Percentiles rank a stretch among this genome's conserved stretches.
phyloP scores from a whole-genome alignment of 2,888 invertebrate species.

The Cataglyphis livida region DNA sequence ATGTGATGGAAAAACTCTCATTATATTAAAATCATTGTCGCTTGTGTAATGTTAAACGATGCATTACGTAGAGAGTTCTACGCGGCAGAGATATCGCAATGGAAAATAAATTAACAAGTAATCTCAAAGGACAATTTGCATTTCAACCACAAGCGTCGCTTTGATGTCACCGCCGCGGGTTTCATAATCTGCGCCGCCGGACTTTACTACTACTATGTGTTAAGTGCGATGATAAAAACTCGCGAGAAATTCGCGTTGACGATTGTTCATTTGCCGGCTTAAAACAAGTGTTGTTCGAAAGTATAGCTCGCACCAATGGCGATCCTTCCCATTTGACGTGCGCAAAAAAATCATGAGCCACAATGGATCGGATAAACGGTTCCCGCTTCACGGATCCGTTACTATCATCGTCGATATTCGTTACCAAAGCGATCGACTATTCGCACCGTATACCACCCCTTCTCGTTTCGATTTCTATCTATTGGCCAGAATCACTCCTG shows the following conservation, averaged over 20 bases:
- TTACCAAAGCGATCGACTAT: slow-evolving; percentile 65
- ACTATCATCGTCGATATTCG: slow-evolving; percentile 67
- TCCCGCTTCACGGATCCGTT: slow-evolving; percentile 66
- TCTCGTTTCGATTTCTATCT: background rate
- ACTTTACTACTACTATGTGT: slow-evolving; percentile 11
- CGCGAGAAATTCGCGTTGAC: slow-evolving; percentile 12
- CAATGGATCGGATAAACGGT: slow-evolving; percentile 66
- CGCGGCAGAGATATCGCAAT: slow-evolving; percentile 15
- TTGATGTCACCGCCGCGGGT: slow-evolving; percentile 36
- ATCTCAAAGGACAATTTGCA: slow-evolving; percentile 48
- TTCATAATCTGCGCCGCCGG: slow-evolving; percentile 26
- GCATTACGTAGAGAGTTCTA: slow-evolving; percentile 24
- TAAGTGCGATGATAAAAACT: slow-evolving; percentile 48
- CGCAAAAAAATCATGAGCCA: slow-evolving; percentile 61
- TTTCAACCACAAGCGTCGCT: slow-evolving; percentile 40
- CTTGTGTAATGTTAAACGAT: slow-evolving; percentile 34
- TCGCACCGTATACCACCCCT: background rate
- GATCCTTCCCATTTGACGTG: slow-evolving; percentile 15
- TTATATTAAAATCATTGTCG: slow-evolving; percentile 26
- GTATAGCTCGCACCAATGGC: background rate
- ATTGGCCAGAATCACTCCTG: background rate
- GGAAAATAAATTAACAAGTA: slow-evolving; percentile 49
- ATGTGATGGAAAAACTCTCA: background rate
- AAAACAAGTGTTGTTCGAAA: slow-evolving; percentile 12
- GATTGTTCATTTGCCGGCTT: slow-evolving; percentile 26